Evolutionary conservation across 1,140 invertebrate genomes (phyloP), one percentile per base, ranked within the genome.

Genomic region (Cyclina sinensis): DNA sequence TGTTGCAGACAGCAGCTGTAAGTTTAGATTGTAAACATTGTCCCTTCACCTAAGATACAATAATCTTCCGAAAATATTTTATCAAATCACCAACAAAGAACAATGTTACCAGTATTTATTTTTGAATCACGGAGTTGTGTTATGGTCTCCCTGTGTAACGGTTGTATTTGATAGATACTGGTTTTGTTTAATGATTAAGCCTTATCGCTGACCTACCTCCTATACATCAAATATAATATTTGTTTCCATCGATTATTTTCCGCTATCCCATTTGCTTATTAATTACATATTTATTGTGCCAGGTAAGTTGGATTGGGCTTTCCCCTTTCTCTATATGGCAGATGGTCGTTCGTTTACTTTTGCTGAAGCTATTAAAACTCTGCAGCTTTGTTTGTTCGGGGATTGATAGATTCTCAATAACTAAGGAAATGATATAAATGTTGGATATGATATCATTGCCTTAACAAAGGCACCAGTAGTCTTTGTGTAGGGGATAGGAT

Each of bases 151-250:
- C 48, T 76, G 39, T 76, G 73, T 54, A 78, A 30, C 39, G 43
- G 73, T 84, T 68, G 39, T 65, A 57, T 73, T 73, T 54, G 82
- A 48, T 39, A 54, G 43, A 37, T 65, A 84, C 54, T 43, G n/a
- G 48, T 84, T n/a, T 54, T 84, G 43, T 84, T 46, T 65, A 83
- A 51, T 84, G 82, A 84, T 84, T 73, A 84, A 74, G 21, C 65
- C 82, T 84, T 84, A 84, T 84, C 82, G 54, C 2, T 84, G 65
- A 70, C 65, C 82, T 54, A 73, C 59, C 82, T 54, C 43, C 43
- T 46, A 84, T 84, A 73, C 82, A 84, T 84, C 82, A 84, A 84
- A 84, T 84, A 84, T 84, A 84, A 84, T 84, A 84, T 84, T 84
- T 84, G 82, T 68, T 48, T 39, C 27, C 39, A 54, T 70, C 48